Evolutionary conservation across 1,140 invertebrate genomes (phyloP), one percentile per base, ranked within the genome.

Genomic region (Drosophila albomicans): DNA sequence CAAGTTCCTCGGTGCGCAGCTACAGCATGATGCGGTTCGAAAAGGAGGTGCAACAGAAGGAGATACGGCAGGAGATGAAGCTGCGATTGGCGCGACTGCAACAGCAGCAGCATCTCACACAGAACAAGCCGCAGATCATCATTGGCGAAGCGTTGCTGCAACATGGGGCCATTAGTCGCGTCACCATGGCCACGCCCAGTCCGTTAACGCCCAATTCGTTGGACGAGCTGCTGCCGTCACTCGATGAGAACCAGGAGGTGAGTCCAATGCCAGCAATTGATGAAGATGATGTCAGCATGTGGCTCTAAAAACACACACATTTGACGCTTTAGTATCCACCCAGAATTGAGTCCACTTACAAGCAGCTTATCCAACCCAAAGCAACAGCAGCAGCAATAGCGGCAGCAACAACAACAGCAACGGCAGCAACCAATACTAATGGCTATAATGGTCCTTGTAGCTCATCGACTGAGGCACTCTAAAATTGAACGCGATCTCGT

Each of bases 11-110:
- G 35, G 95, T 96, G 56, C 94, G 95, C 81, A 96, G 96, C 92
- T 97, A 96, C 93, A 96, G 96, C 85, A 94, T 95, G 65, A 94
- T 95, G 85, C 94, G 95, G 45, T 96, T 96, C 91, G 96, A 97
- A 82, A 94, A 95, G 75, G 96, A 97, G 82, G 93, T 95, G 30
- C 96, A 96, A 81, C 95, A 96, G 75, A 96, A 96, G 81, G 96
- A 96, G 80, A 94, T 95, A 75, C 93, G 96, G 46, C 93, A 95
- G 68, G 95, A 95, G 81, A 94, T 96, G 93, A 95, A 96, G 89
- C 94, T 96, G 81, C 94, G 95, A n/a, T 92, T 96, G 63, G 94
- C 95, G 45, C 95, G 95, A 71, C 75, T 94, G 51, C 94, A 95
- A 78, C 90, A 91, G 67, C 86, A 91, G 48, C 91, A 92, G 68